These are phyloP conservation scores for Mormyrops attenuatus DNA, from an alignment of 2,797 vertebrate genomes.

Conservation along the genomic window DNA sequence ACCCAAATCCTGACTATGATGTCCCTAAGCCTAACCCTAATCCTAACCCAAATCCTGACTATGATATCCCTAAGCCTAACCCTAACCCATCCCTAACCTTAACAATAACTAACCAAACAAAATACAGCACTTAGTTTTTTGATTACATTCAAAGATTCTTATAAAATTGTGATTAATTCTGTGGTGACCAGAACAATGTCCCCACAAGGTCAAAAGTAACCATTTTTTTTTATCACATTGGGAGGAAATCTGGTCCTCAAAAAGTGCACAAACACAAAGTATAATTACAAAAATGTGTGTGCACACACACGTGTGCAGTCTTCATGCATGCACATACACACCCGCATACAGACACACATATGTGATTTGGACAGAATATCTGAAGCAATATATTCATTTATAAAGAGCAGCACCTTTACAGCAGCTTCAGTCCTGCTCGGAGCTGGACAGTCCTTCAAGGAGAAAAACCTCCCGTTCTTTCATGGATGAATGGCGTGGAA, in stretches of 20 bases:
- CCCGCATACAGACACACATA: neutral
- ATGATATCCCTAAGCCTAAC: too few relatives aligned
- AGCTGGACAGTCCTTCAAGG: neutral
- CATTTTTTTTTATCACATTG: neutral
- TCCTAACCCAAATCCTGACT: too few relatives aligned
- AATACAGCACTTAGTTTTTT: too few relatives aligned
- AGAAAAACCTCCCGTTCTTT: neutral
- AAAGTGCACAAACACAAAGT: too few relatives aligned
- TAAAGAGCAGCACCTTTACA: neutral
- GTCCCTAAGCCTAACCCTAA: neutral
- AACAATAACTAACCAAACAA: neutral
- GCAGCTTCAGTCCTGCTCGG: neutral
- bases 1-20: neutral
- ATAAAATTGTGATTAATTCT: too few relatives aligned
- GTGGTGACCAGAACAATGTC: too few relatives aligned
- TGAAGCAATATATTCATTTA: neutral
- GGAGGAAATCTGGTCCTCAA: too few relatives aligned
- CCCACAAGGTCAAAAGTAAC: neutral
- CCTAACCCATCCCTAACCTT: neutral
- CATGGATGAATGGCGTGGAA: neutral
- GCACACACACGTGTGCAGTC: neutral
- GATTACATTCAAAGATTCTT: too few relatives aligned
- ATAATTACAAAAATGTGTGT: too few relatives aligned
- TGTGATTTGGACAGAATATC: neutral
- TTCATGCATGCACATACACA: neutral